These are phyloP conservation scores for Phataginus tetradactyla DNA, from an alignment of 2,797 vertebrate genomes.

Conservation along the genomic window DNA sequence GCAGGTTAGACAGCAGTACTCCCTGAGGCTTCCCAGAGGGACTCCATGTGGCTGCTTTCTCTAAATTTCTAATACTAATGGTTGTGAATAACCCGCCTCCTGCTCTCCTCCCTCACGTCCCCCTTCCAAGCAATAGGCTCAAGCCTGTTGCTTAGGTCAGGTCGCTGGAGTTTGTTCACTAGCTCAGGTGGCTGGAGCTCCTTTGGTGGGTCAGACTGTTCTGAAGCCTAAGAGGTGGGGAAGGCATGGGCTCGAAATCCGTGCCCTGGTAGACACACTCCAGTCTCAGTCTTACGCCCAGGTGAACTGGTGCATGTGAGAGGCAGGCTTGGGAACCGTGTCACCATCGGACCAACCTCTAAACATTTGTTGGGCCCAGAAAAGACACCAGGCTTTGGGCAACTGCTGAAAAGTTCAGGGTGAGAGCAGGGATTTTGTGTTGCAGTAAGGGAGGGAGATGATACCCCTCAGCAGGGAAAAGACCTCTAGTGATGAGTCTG, in stretches of 20 bases:
- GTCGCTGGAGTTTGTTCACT: background rate
- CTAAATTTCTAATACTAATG: background rate
- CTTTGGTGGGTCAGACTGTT: background rate
- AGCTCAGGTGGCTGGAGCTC: background rate
- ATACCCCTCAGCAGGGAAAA: background rate
- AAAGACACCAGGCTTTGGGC: background rate
- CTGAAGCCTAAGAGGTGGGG: background rate
- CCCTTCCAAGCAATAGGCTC: background rate
- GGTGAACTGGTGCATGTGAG: background rate
- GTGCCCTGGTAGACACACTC: background rate
- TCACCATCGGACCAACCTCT: background rate
- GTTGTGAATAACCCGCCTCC: background rate
- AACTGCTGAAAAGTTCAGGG: background rate
- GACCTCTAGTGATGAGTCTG: background rate
- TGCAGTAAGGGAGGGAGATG: background rate
- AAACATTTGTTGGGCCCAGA: background rate
- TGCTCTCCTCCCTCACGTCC: background rate
- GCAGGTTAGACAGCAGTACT: constrained; percentile 59
- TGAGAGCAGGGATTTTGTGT: background rate
- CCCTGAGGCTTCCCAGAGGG: background rate
- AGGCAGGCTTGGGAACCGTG: background rate
- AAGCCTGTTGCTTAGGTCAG: background rate
- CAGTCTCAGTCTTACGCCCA: fast-evolving
- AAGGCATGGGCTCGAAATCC: background rate
- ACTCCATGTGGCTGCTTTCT: background rate